phyloP scores from a whole-genome alignment of 2,113 vertebrate genomes.

The Anarrhichthys ocellatus region DNA sequence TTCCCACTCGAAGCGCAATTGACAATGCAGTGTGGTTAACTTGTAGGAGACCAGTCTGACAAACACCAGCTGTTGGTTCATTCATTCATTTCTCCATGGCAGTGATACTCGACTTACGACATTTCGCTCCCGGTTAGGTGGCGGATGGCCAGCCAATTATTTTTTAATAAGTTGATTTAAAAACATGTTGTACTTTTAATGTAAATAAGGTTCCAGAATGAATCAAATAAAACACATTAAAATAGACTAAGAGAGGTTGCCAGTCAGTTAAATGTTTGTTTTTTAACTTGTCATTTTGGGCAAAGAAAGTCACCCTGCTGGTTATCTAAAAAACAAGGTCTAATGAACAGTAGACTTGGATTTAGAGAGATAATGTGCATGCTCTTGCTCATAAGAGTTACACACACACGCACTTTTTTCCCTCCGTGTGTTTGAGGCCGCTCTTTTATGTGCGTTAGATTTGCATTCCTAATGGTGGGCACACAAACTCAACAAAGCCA shows the following conservation, averaged over 20 bases:
- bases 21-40: no score
- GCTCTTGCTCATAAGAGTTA: neutral
- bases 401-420: neutral
- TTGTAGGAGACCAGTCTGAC: no score
- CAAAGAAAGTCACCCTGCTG: neutral
- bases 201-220: neutral
- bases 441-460: constrained; percentile 16
- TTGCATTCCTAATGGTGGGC: constrained; percentile 23
- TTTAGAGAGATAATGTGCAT: neutral
- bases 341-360: neutral
- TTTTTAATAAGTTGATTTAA: neutral
- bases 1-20: no score
- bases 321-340: neutral
- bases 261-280: neutral
- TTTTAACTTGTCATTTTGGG: neutral
- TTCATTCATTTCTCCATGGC: neutral
- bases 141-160: neutral
- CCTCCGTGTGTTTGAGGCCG: no score
- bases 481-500: constrained; percentile 7
- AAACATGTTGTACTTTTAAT: neutral
- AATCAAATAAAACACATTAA: neutral
- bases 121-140: neutral
- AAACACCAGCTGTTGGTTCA: neutral
- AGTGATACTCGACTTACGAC: no score
- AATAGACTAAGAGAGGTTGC: neutral